Conservation (phyloP, 2,888 invertebrate species). For the Oscheius sp. region DNA sequence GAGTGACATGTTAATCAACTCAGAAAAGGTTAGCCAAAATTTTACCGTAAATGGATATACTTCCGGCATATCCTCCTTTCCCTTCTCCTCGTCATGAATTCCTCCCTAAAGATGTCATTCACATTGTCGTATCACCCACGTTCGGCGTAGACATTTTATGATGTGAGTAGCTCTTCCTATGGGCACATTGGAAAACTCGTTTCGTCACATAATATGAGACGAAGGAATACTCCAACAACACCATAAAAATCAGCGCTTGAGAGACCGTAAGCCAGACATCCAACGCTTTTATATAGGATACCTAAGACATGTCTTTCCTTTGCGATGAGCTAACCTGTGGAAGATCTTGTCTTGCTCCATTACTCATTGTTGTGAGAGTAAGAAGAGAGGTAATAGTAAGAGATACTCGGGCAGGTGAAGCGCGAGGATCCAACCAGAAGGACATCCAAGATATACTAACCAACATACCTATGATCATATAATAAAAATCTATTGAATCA, state of each 20-base stretch:
- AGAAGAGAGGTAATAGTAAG: conserved; percentile 69
- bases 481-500: neutral
- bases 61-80: conserved; percentile 25
- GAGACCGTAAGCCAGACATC: conserved; percentile 69
- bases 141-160: conserved; percentile 22
- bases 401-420: conserved; percentile 68
- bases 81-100: conserved; percentile 23
- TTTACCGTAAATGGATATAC: conserved; percentile 27
- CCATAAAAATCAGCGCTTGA: conserved; percentile 68
- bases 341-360: conserved; percentile 69
- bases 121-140: neutral
- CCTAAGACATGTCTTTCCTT: conserved; percentile 35
- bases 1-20: neutral
- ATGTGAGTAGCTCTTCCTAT: conserved; percentile 33
- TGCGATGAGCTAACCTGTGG: conserved; percentile 60
- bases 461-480: conserved; percentile 55
- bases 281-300: conserved; percentile 66
- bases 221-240: conserved; percentile 69
- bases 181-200: conserved; percentile 58
- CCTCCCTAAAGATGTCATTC: conserved; percentile 10
- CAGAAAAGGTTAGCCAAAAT: neutral
- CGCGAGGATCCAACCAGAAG: conserved; percentile 69
- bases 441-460: conserved; percentile 69
- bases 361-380: conserved; percentile 70
- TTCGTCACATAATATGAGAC: conserved; percentile 69